A percentile compares a stretch with the other conserved stretches of the same genome.
Evolutionary conservation across 2,113 vertebrate species (phyloP).

Genomic region (Sinocyclocheilus anophthalmus): DNA sequence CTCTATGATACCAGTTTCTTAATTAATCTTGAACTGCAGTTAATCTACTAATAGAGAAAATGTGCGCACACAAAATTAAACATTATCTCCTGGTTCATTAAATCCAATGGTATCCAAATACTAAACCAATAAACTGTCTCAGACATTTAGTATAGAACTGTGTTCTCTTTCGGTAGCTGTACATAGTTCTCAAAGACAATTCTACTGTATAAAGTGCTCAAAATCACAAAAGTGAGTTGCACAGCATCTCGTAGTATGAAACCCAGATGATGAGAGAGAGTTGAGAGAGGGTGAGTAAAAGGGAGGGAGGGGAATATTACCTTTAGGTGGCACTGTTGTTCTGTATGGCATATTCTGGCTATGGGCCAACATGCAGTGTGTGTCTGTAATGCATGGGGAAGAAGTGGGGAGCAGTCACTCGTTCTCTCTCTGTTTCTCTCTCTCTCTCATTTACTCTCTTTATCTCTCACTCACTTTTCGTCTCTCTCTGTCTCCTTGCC

Average conservation of each 20-base stretch:
- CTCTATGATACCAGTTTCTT: background rate
- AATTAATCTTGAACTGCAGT: slow-evolving; percentile 6
- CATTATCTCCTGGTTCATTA: slow-evolving; percentile 21
- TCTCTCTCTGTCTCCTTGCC: slow-evolving; percentile 1
- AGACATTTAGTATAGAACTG: slow-evolving; percentile 87
- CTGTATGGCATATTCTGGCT: slow-evolving; percentile 80
- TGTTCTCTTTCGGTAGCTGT: slow-evolving; percentile 72
- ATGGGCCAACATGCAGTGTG: slow-evolving; percentile 81
- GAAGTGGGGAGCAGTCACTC: slow-evolving; percentile 74
- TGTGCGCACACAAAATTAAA: slow-evolving; percentile 52
- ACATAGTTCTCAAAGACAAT: background rate
- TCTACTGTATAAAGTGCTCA: slow-evolving; percentile 2
- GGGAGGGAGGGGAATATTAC: slow-evolving; percentile 73
- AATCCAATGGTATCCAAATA: slow-evolving; percentile 67
- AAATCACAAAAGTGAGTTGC: slow-evolving; percentile 32
- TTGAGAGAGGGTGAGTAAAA: slow-evolving; percentile 43
- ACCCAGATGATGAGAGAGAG: slow-evolving; percentile 13
- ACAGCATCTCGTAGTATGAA: slow-evolving; percentile 46
- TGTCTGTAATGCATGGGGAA: slow-evolving; percentile 69
- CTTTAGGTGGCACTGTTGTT: slow-evolving; percentile 96
- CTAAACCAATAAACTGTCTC: slow-evolving; percentile 81
- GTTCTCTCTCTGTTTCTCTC: slow-evolving; percentile 58
- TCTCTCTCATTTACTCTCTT: slow-evolving; percentile 44
- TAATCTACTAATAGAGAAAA: slow-evolving; percentile 22
- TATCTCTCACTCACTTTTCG: slow-evolving; percentile 34